Base-by-base conservation (phyloP, 2,888 invertebrate genomes). In the Acheta domesticus region DNA sequence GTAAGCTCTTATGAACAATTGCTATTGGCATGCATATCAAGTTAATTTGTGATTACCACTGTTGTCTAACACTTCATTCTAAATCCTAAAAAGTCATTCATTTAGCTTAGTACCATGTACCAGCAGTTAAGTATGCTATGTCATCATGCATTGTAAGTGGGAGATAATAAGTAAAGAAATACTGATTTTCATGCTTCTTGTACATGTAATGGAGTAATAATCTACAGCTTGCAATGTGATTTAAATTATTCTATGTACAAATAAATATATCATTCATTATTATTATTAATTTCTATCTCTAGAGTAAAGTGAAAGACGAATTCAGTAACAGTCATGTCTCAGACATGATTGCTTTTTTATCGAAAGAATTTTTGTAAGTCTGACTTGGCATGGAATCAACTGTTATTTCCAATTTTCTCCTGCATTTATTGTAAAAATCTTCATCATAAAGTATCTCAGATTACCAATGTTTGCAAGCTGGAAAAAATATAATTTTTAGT, bases 341-440 rank as follows among this genome's bases (percentile, higher is more conserved):
- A 62, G n/a, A 14, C 14, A 62, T 62, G n/a, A 8, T 62, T 62
- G 14, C 62, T 14, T 62, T 62, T 62, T 62, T 62, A n/a, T 62
- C 62, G n/a, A n/a, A 62, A 36, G 36, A 36, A 36, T 36, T 36
- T 36, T 36, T 36, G 36, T 62, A 62, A 62, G 16, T 62, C 62
- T 62, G 62, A n/a, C 62, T 62, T 62, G 62, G 62, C 16, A 62
- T n/a, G n/a, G 62, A 62, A 62, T 62, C 62, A 62, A 62, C 36
- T 36, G 36, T 36, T 36, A 36, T 36, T 36, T 36, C 36, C 36
- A 36, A 36, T 36, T 62, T 62, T 62, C n/a, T 62, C 62, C 62
- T 62, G 62, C n/a, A 16, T 19, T n/a, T 62, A 19, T 62, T 62
- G 62, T 62, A 62, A 19, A 62, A 62, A 62, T 19, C 62, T 62